Evolutionary conservation across 1,140 invertebrate genomes (phyloP).

Genomic region (Cryptotermes secundus): DNA sequence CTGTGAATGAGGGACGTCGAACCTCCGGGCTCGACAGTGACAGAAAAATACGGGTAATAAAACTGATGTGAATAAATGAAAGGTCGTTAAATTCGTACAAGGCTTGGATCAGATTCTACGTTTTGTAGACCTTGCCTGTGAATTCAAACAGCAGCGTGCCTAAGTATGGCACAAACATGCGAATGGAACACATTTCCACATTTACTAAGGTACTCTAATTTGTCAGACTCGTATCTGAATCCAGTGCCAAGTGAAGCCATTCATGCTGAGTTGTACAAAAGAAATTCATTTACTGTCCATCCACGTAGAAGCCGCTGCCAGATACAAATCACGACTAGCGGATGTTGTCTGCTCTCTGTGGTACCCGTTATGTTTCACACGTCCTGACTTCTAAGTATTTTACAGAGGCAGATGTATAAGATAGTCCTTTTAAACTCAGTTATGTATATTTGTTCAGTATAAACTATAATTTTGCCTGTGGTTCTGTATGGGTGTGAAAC

Average conservation of each 20-base stretch:
- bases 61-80: no score
- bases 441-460: neutral
- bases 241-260: neutral
- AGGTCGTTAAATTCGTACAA: no score
- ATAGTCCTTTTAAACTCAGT: neutral
- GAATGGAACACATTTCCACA: no score
- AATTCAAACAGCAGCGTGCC: no score
- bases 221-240: neutral
- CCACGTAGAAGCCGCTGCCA: neutral
- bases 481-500: no score
- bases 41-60: no score
- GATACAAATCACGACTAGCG: neutral
- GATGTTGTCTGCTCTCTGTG: neutral
- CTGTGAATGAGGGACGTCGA: no score
- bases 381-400: neutral
- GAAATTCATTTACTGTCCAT: neutral
- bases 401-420: neutral
- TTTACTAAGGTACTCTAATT: neutral
- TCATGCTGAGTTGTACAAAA: neutral
- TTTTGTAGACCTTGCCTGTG: no score
- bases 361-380: neutral
- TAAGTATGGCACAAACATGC: no score
- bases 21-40: no score
- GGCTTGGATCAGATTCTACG: no score
- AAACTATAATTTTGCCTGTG: no score